Conservation (phyloP, 2,113 vertebrate species). For the Tachycineta bicolor region DNA sequence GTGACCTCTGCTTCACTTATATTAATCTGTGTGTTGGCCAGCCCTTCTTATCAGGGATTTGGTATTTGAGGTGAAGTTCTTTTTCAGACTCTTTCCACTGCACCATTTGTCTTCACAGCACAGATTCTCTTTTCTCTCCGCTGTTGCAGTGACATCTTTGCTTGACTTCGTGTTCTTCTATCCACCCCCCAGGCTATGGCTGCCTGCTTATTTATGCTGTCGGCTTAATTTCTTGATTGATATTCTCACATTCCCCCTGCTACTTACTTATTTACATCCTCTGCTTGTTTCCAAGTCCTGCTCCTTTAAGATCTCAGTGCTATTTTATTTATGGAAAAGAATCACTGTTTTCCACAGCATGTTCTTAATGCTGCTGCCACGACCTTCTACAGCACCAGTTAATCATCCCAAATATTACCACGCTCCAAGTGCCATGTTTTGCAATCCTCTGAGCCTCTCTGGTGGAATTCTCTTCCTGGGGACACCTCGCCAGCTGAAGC, state of each 20-base stretch:
- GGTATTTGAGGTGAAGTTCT: not conserved
- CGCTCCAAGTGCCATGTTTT: not conserved
- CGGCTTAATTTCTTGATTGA: slow-evolving; percentile 71
- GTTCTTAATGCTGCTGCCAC: slow-evolving; percentile 62
- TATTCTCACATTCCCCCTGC: slow-evolving; percentile 64
- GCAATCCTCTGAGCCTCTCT: not conserved
- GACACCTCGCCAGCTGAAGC: not conserved
- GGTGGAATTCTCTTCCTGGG: not conserved
- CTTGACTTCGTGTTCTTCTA: slow-evolving; percentile 36
- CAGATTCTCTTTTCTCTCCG: not conserved
- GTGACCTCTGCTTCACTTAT: slow-evolving; percentile 9
- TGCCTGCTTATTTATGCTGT: slow-evolving; percentile 70
- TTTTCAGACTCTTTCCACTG: not conserved
- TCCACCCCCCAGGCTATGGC: slow-evolving; percentile 52
- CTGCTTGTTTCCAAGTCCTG: slow-evolving; percentile 52
- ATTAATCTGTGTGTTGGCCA: slow-evolving; percentile 25
- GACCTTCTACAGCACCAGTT: slow-evolving; percentile 46
- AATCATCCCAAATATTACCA: slow-evolving; percentile 38
- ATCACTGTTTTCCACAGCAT: slow-evolving; percentile 41
- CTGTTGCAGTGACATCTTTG: slow-evolving; percentile 44
- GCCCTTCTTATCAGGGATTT: not conserved
- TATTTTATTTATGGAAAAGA: slow-evolving; percentile 63
- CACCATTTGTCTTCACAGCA: slow-evolving; percentile 31
- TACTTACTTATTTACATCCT: slow-evolving; percentile 64
- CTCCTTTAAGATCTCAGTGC: slow-evolving; percentile 46